phyloP scores from a whole-genome alignment of 2,888 invertebrate species.

The Sminthurinus aureus region DNA sequence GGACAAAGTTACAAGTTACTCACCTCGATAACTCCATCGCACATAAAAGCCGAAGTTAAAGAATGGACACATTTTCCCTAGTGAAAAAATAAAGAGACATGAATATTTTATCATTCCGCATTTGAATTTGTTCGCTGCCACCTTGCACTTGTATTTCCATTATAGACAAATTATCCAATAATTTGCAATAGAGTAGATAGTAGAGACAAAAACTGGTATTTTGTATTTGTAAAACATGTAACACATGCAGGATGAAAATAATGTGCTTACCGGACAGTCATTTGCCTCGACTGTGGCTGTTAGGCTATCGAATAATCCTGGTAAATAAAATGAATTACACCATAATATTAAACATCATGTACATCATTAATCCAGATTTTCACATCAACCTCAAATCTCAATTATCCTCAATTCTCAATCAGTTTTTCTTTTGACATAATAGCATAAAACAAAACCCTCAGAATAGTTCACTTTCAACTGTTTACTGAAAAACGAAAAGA shows the following conservation, averaged over 20 bases:
- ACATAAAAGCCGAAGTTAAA: slow-evolving; percentile 47
- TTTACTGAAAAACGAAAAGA: not conserved
- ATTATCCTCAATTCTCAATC: not conserved
- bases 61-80: slow-evolving; percentile 49
- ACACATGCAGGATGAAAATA: no score
- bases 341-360: not conserved
- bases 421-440: no score
- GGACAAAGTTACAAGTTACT: not conserved
- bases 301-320: slow-evolving; percentile 84
- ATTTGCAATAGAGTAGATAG: no score
- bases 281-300: slow-evolving; percentile 83
- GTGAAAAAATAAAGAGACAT: no score
- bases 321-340: slow-evolving; percentile 41
- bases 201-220: no score
- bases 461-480: not conserved
- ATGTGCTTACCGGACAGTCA: slow-evolving; percentile 35
- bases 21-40: slow-evolving; percentile 47
- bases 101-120: no score
- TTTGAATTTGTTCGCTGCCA: no score
- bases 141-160: no score
- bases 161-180: no score
- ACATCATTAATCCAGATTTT: not conserved
- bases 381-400: not conserved
- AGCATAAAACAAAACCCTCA: no score
- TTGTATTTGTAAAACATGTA: no score